Evolutionary conservation across 2,797 vertebrate genomes (phyloP).

Genomic region (Alfaro cultratus): DNA sequence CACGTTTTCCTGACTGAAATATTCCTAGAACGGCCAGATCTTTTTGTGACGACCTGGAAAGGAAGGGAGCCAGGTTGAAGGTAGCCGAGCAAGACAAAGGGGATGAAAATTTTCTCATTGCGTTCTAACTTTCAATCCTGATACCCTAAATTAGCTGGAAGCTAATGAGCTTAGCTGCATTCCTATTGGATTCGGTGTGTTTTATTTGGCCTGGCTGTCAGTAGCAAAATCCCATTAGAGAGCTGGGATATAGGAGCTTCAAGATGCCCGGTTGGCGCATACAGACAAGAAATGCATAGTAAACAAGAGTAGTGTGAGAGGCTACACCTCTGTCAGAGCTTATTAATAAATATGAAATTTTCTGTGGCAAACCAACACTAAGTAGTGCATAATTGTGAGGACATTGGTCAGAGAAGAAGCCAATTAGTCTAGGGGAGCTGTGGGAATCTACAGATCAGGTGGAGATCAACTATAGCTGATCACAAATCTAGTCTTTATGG

Average conservation of each 20-base stretch:
- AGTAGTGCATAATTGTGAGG: not conserved
- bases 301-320: not conserved
- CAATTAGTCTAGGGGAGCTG: not conserved
- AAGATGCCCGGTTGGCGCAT: constrained; percentile 4
- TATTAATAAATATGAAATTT: not conserved
- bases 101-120: constrained; percentile 62
- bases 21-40: not conserved
- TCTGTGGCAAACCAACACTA: not conserved
- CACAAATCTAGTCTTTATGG: not conserved
- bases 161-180: constrained; percentile 75
- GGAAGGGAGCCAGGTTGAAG: constrained; percentile 5
- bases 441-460: not conserved
- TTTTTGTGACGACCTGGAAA: not conserved
- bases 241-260: constrained; percentile 35
- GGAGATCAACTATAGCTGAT: not conserved
- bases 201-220: constrained; percentile 60
- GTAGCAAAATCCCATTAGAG: constrained; percentile 76
- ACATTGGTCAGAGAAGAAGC: not conserved
- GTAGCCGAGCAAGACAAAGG: constrained; percentile 44
- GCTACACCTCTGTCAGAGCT: not conserved
- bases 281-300: not conserved
- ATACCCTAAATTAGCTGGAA: constrained; percentile 69
- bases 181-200: constrained; percentile 53
- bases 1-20: not conserved
- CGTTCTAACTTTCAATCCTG: constrained; percentile 62